Base-by-base conservation (phyloP, 64 coral and sea anemone species). In the Cladopsammia gracilis region DNA sequence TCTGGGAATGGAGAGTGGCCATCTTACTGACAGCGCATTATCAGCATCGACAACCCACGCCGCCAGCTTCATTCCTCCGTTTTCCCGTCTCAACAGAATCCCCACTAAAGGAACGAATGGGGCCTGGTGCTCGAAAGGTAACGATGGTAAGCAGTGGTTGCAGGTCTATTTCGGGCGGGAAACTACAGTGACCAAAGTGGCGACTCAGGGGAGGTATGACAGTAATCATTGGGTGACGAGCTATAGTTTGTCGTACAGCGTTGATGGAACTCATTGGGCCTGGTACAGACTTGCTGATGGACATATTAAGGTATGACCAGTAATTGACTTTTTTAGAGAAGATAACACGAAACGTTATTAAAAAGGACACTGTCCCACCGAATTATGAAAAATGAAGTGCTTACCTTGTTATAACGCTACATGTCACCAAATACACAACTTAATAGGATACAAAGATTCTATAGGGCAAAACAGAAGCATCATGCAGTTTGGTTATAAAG, bases 211-310 rank as follows among this genome's bases (percentile, higher is more conserved):
- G 12, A 43, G 51, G 56, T 46, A 79, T 76, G 43, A 64, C 34
- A 2, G 10, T 11, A 66, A 73, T 2, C 5, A 83, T 3, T 48
- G 78, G 78, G 67, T 92, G 65, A 92, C 50, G 23, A 73, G 64
- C 66, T 92, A 73, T 68, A 73, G 70, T 60, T 48, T 90, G n/a
- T 71, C 62, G 3, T 90, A 90, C n/a, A 90, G 89, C 24, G 76
- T 56, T 5, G 77, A 90, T 16, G 89, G 89, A 43, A 56, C 76
- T 70, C 64, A 69, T 6, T 90, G 61, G 26, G 65, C 62, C 19
- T 67, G 26, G 25, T 90, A 90, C 62, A 90, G 66, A 72, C 77
- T 79, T 18, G 47, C 46, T 12, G 14, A 67, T 73, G 77, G 89
- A 82, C 74, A 71, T 8, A 90, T 64, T 7, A 90, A 82, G 89